Evolutionary conservation across 2,888 invertebrate genomes (phyloP).

Genomic region (Lasioglossum zephyrum): DNA sequence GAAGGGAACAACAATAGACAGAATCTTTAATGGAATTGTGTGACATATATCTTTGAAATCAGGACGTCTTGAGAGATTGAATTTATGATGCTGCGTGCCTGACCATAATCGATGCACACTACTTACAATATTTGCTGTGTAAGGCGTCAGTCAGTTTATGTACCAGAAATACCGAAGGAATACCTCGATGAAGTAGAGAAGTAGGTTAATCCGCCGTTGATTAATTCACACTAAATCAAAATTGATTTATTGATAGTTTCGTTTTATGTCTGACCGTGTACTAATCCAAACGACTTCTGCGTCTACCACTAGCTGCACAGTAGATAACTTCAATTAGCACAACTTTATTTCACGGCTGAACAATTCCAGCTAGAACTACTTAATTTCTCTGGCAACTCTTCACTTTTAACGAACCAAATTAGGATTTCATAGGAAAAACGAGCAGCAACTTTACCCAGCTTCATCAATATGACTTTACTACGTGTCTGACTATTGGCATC

Average conservation of each 20-base stretch:
- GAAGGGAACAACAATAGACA: neutral
- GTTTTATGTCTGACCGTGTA: neutral
- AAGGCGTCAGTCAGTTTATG: too few species aligned
- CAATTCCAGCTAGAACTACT: neutral
- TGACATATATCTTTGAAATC: neutral
- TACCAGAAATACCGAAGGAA: neutral
- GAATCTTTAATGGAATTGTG: neutral
- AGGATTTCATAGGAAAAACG: neutral
- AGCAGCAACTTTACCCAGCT: neutral
- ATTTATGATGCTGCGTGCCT: slow-evolving; percentile 11
- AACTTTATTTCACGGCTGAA: neutral
- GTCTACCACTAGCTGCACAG: neutral
- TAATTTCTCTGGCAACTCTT: neutral
- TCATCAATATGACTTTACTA: neutral
- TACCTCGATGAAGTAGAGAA: neutral
- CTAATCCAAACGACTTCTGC: neutral
- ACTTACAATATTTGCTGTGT: neutral
- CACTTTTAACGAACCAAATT: neutral
- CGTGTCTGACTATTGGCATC: neutral
- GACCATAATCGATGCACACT: slow-evolving; percentile 4
- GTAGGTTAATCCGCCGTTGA: neutral
- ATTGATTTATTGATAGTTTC: neutral
- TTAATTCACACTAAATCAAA: neutral
- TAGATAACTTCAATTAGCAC: neutral
- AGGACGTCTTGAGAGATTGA: neutral